Evolutionary conservation across 2,888 invertebrate genomes (phyloP), one percentile per base, ranked within the genome.

Genomic region (Drosophila sordidapex): DNA sequence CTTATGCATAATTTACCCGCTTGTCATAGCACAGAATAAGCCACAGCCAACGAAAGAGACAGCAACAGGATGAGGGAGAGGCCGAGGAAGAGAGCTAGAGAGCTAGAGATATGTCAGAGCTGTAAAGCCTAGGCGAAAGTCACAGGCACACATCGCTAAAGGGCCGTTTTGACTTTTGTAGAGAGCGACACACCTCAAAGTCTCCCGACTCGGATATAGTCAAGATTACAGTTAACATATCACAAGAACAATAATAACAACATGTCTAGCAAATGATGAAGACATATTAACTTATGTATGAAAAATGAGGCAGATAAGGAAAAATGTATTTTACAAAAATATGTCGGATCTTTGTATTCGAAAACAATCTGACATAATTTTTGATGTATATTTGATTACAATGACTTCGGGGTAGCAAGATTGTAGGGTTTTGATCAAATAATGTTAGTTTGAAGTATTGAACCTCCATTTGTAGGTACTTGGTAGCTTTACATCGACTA

Each of bases 1-100:
- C 90, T 85, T 86, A 86, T 86, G 85, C 85, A 86, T 86, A 86
- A 86, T 86, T 86, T 86, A 86, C 76, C 78, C 88, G 88, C 85
- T 85, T 88, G 82, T 82, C 89, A 74, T 65, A 65, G 18, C 52
- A 36, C 49, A 31, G 38, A 63, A 35, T 29, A 54, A 57, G 70
- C 48, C 49, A 36, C 56, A 79, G 67, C 58, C 78, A 70, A 72
- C 65, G 48, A 70, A 48, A 56, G 57, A 60, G 60, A 27, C 29
- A 58, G 52, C 27, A 35, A 36, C 15, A 48, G 29, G 40, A 13
- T 11, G 8, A 7, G 40, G 33, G 5, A 1, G 35, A 13, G 27
- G 11, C 6, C 21, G 7, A 21, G 43, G 11, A 13, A 43, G 21
- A 21, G 13, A 15, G 15, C 36, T 15, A 15, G 15, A 36, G 52